phyloP scores from a whole-genome alignment of 2,888 invertebrate genomes.

The Mesoligia furuncula region DNA sequence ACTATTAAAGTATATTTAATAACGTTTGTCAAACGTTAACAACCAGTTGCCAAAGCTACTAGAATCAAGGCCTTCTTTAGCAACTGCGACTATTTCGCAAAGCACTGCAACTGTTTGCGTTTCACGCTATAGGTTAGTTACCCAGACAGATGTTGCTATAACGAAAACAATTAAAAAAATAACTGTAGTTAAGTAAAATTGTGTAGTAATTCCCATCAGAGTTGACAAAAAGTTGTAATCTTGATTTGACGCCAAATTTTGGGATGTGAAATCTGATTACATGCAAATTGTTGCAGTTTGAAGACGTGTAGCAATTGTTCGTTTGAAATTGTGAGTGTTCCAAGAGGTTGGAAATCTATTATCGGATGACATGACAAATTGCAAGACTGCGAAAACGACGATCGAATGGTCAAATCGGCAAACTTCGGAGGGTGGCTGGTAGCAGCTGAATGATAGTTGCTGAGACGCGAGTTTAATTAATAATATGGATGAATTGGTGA shows the following conservation, averaged over 20 bases:
- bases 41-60: constrained; percentile 56
- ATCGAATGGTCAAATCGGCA: not conserved
- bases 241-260: constrained; percentile 48
- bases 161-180: constrained; percentile 66
- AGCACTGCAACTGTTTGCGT: constrained; percentile 49
- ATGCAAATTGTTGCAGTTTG: constrained; percentile 26
- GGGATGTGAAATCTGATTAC: constrained; percentile 53
- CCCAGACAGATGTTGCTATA: constrained; percentile 61
- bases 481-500: not conserved
- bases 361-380: not conserved
- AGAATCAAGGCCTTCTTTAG: constrained; percentile 61
- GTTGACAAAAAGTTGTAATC: constrained; percentile 58
- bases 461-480: too few species aligned
- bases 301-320: constrained; percentile 37
- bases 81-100: constrained; percentile 59
- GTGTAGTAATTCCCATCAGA: constrained; percentile 21
- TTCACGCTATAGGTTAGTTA: constrained; percentile 56
- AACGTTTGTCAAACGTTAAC: constrained; percentile 63
- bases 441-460: not conserved
- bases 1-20: constrained; percentile 63
- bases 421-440: not conserved
- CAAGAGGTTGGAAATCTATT: constrained; percentile 16
- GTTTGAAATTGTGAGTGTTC: constrained; percentile 8
- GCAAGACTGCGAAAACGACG: not conserved
- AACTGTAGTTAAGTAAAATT: constrained; percentile 45